Evolutionary conservation across 2,888 invertebrate species (phyloP).

Genomic region (Patella pellucida): DNA sequence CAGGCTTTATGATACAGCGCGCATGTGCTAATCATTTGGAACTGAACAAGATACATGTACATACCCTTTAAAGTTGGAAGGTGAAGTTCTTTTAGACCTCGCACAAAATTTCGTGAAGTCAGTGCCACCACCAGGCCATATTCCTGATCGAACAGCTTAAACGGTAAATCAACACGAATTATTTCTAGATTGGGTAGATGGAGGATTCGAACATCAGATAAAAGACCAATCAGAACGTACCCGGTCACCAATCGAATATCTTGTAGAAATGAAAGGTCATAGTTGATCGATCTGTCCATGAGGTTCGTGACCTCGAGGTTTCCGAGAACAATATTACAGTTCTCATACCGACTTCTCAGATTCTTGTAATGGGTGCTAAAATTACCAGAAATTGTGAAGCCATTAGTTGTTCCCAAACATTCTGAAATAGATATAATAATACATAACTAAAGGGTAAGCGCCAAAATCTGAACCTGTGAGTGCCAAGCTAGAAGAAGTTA

Average conservation of each 20-base stretch:
- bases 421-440: not conserved
- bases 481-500: too few relatives aligned
- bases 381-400: constrained; percentile 12
- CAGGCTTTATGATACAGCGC: too few relatives aligned
- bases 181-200: constrained; percentile 90
- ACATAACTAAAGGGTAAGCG: too few relatives aligned
- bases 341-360: constrained; percentile 80
- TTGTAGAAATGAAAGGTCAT: constrained; percentile 90
- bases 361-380: constrained; percentile 27
- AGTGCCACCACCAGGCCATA: constrained; percentile 42
- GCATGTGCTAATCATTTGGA: too few relatives aligned
- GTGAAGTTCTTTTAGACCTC: constrained; percentile 43
- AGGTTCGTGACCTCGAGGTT: constrained; percentile 97
- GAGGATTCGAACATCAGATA: constrained; percentile 81
- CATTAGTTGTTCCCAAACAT: constrained; percentile 17
- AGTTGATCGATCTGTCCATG: constrained; percentile 73
- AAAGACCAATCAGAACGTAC: constrained; percentile 87
- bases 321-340: constrained; percentile 97
- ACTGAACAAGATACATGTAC: constrained; percentile 13
- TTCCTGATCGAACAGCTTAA: constrained; percentile 76
- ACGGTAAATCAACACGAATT: constrained; percentile 90
- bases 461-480: too few relatives aligned
- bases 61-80: constrained; percentile 45
- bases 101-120: constrained; percentile 78
- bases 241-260: constrained; percentile 93